Conservation (phyloP, 1,140 invertebrate species). For the Drosophila kurseongensis region DNA sequence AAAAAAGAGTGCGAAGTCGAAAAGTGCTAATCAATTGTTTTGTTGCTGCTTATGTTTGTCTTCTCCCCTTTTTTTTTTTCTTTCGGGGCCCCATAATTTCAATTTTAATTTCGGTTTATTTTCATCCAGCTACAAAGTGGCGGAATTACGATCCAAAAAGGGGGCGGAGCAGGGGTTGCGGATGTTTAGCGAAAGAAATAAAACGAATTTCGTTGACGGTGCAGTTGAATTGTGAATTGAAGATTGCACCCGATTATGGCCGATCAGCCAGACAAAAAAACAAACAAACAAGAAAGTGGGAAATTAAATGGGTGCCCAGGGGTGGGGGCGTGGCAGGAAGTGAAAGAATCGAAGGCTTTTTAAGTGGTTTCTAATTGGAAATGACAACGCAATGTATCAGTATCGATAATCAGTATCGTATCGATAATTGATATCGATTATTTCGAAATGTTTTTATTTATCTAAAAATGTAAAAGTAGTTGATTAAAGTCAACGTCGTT, state of each 20-base stretch:
- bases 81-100: constrained; percentile 19
- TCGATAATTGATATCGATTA: too few species aligned
- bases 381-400: not conserved
- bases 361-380: not conserved
- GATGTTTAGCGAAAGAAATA: constrained; percentile 19
- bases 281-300: constrained; percentile 10
- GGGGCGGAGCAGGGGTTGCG: not conserved
- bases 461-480: too few species aligned
- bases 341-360: not conserved
- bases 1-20: constrained; percentile 11
- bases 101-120: constrained; percentile 52
- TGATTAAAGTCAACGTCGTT: too few species aligned
- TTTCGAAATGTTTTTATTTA: too few species aligned
- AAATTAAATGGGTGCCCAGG: constrained; percentile 10
- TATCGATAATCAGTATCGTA: not conserved
- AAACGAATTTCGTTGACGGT: constrained; percentile 39
- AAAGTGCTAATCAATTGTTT: constrained; percentile 71
- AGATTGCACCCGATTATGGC: constrained; percentile 34
- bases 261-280: constrained; percentile 21
- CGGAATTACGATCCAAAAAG: constrained; percentile 7
- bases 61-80: constrained; percentile 1
- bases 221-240: constrained; percentile 27
- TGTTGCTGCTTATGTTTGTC: constrained; percentile 19
- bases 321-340: constrained; percentile 14
- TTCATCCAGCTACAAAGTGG: constrained; percentile 46